Evolutionary conservation across 2,113 vertebrate genomes (phyloP).

Genomic region (Mus spicilegus): DNA sequence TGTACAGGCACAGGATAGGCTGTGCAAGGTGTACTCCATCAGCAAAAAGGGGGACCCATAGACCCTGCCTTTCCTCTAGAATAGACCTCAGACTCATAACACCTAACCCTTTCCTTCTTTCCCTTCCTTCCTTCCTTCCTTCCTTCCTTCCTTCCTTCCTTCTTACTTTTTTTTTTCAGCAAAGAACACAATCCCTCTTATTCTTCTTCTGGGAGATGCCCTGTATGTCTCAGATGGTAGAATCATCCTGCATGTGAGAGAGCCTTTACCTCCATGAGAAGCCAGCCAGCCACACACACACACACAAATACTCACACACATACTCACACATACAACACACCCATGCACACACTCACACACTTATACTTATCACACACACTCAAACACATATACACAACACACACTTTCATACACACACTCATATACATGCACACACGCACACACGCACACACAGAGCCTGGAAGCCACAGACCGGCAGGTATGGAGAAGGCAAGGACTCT

Average conservation of each 20-base stretch:
- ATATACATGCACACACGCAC: too few relatives aligned
- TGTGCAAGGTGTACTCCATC: fast-evolving
- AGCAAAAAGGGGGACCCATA: fast-evolving
- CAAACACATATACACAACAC: neutral
- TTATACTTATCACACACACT: neutral
- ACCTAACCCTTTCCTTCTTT: fast-evolving
- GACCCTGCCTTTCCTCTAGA: fast-evolving
- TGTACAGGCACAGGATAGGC: fast-evolving
- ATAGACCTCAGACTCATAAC: fast-evolving
- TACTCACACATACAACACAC: neutral
- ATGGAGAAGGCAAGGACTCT: neutral
- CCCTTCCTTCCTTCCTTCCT: too few relatives aligned
- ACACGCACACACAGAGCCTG: neutral
- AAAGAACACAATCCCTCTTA: fast-evolving
- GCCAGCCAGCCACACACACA: neutral
- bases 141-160: too few relatives aligned
- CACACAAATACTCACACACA: neutral
- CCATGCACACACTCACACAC: neutral
- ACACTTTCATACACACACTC: neutral
- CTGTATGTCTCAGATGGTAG: neutral
- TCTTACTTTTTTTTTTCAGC: too few relatives aligned
- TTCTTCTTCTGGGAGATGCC: fast-evolving
- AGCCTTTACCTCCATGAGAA: neutral
- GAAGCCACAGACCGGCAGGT: neutral
- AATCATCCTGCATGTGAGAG: fast-evolving